Conservation (phyloP, 2,888 invertebrate species). For the Lasioglossum malachurum region DNA sequence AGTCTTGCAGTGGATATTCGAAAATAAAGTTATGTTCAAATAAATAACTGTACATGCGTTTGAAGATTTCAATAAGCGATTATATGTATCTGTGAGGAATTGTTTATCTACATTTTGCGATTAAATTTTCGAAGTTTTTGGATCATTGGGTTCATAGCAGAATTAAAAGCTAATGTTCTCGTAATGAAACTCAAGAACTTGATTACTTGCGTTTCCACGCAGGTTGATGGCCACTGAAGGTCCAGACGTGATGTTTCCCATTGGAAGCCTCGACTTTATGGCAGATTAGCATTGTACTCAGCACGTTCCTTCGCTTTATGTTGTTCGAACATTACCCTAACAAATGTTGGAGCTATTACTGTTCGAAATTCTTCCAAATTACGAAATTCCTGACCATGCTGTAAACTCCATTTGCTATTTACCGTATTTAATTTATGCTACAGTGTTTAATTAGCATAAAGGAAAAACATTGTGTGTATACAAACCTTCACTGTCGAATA, state of each 20-base stretch:
- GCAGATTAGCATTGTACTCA: slow-evolving; percentile 4
- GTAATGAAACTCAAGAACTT: not conserved
- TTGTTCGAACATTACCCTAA: not conserved
- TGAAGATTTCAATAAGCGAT: not conserved
- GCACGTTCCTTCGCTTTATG: not conserved
- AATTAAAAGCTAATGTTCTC: not conserved
- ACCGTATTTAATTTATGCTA: not conserved
- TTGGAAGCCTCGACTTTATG: slow-evolving; percentile 6
- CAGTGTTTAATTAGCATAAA: not conserved
- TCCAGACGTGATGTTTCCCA: slow-evolving; percentile 5
- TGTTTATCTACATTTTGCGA: not conserved
- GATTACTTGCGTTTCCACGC: not conserved
- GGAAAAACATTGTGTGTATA: not conserved
- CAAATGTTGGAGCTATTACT: not conserved
- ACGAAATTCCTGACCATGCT: not conserved
- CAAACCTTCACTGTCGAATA: not conserved
- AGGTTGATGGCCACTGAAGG: not conserved
- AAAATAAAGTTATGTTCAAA: not conserved
- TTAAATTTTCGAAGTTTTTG: not conserved
- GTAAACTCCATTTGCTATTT: not conserved
- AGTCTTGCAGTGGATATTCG: not conserved
- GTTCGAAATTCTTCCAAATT: not conserved
- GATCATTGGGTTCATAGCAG: not conserved
- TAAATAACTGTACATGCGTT: not conserved
- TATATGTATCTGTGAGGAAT: not conserved